These are phyloP conservation scores for Puntigrus tetrazona DNA, from an alignment of 2,113 vertebrate species.

Conservation along the genomic window DNA sequence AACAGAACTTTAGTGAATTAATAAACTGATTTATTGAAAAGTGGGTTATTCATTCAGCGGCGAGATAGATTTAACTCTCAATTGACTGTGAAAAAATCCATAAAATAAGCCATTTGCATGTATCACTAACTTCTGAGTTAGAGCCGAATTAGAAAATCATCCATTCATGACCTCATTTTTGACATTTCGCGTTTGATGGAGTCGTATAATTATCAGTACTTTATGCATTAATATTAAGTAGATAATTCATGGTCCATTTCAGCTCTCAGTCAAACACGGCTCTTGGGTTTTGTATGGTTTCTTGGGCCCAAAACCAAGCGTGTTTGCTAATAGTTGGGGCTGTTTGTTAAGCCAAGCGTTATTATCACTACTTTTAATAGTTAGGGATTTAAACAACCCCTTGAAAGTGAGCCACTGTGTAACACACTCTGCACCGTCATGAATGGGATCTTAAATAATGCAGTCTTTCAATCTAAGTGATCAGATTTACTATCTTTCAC, in stretches of 20 bases:
- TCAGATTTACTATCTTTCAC: neutral
- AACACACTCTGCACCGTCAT: neutral
- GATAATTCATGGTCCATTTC: constrained; percentile 21
- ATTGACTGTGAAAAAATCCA: constrained; percentile 59
- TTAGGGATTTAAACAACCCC: neutral
- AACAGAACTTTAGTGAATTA: constrained; percentile 68
- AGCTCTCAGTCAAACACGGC: neutral
- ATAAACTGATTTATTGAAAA: constrained; percentile 62
- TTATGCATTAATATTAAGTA: constrained; percentile 15
- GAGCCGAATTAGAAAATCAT: constrained; percentile 16
- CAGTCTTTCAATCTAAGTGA: neutral
- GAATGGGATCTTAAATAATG: neutral
- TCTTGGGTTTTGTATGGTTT: neutral
- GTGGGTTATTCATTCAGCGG: constrained; percentile 65
- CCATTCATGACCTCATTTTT: constrained; percentile 27
- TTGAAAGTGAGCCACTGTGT: neutral
- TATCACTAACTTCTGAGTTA: constrained; percentile 62
- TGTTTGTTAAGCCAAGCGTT: constrained; percentile 4
- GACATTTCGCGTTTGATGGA: constrained; percentile 10
- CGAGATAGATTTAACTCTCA: constrained; percentile 59
- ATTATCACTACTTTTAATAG: neutral
- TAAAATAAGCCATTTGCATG: constrained; percentile 66
- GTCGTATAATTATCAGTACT: constrained; percentile 13
- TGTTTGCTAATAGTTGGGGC: neutral
- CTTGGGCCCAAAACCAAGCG: neutral